phyloP scores from a whole-genome alignment of 2,888 invertebrate genomes.

The Dimorphilus gyrociliatus region DNA sequence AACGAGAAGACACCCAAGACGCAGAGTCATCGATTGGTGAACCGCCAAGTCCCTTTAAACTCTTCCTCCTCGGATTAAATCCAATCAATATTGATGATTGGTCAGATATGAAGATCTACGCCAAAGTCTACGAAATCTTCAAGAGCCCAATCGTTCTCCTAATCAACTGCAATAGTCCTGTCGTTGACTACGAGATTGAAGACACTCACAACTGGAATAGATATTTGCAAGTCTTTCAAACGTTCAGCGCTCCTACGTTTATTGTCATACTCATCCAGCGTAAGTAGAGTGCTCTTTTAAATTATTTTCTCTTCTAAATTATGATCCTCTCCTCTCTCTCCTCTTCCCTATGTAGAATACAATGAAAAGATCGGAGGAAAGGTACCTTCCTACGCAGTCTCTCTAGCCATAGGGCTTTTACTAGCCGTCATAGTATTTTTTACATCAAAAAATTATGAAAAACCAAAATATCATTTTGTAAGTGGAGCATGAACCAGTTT shows the following conservation, averaged over 20 bases:
- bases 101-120: slow-evolving; percentile 24
- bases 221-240: slow-evolving; percentile 43
- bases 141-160: slow-evolving; percentile 42
- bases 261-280: slow-evolving; percentile 3
- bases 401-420: slow-evolving; percentile 18
- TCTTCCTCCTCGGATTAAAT: slow-evolving; percentile 20
- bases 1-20: background rate
- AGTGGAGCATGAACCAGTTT: no score
- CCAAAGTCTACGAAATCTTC: slow-evolving; percentile 36
- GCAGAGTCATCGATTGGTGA: background rate
- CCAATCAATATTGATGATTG: slow-evolving; percentile 37
- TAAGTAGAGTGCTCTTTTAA: slow-evolving; percentile 2
- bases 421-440: slow-evolving; percentile 25
- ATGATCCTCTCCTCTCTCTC: slow-evolving; percentile 2
- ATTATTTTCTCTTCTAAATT: background rate
- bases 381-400: slow-evolving; percentile 23
- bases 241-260: slow-evolving; percentile 40
- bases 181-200: slow-evolving; percentile 41
- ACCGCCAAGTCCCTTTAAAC: slow-evolving; percentile 4
- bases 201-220: slow-evolving; percentile 45
- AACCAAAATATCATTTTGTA: slow-evolving; percentile 35
- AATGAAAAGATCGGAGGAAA: slow-evolving; percentile 11
- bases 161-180: slow-evolving; percentile 44
- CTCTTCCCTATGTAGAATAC: background rate
- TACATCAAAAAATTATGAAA: slow-evolving; percentile 25